Evolutionary conservation across 1,140 invertebrate genomes (phyloP), one percentile per base, ranked within the genome.

Genomic region (Conus ventricosus): DNA sequence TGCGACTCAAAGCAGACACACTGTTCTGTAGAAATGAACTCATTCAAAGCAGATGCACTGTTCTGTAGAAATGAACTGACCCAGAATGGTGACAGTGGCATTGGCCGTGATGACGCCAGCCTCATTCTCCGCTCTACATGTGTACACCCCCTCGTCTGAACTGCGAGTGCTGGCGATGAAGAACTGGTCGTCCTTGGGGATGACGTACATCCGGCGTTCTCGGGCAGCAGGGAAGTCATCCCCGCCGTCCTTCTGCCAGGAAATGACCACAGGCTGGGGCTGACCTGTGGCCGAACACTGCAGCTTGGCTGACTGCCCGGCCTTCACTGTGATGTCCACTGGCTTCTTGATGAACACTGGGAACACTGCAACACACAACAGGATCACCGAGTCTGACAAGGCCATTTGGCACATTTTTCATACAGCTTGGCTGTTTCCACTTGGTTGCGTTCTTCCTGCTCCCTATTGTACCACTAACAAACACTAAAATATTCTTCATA

Each of bases 181-280:
- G 92, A 99, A 98, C 5, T 97, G 97, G 94, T 99, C 97, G 95
- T 99, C 98, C 51, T 97, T 97, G 1, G 97, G 97, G 96, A 98
- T 98, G 63, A 99, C 97, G 94, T 98, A 97, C 97, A 99, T 97
- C 51, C 99, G 96, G 76, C 98, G 96, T 94, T 99, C 98, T 88
- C 97, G 96, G 23, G 98, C 98, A 13, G 99, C 98, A 15, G 98
- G 98, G 95, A 99, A 99, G 94, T 99, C 97, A 94, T 97, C 97
- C 10, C 94, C 94, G 8, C 94, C 95, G n/a, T 94, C 95, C 96
- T 99, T 98, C 95, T 99, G 99, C 92, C 98, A 97, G 97, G 98
- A 98, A 10, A 97, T 97, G 90, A 99, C 98, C 90, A 99, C 98
- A 60, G 98, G 98, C 53, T 96, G 95, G 0, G 98, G 98, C 91